A percentile compares a stretch with the other conserved stretches of the same genome.
Conservation (phyloP, 2,113 vertebrate genomes). For the Miniopterus natalensis region DNA sequence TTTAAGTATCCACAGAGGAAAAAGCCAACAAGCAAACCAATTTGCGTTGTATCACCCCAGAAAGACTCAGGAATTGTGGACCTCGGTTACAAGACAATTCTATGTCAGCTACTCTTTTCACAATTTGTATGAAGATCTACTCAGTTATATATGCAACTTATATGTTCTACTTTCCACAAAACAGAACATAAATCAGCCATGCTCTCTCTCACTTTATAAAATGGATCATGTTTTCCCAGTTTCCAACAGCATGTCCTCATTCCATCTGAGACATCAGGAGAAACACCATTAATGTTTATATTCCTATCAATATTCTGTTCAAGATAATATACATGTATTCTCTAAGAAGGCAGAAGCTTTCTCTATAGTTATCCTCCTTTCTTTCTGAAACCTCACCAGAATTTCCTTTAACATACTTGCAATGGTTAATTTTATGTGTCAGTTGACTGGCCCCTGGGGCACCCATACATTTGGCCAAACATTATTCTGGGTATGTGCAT, state of each 20-base stretch:
- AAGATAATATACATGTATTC: not conserved
- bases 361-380: not conserved
- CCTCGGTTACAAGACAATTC: not conserved
- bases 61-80: not conserved
- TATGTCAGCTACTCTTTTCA: not conserved
- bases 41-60: not conserved
- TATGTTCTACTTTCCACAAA: not conserved
- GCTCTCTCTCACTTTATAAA: not conserved
- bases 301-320: not conserved
- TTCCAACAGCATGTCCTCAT: not conserved
- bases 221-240: not conserved
- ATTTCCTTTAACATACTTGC: not conserved
- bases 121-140: not conserved
- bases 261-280: not conserved
- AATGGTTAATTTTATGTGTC: not conserved
- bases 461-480: not conserved
- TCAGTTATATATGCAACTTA: not conserved
- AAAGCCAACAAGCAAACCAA: not conserved
- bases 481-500: not conserved
- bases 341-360: not conserved
- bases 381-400: not conserved
- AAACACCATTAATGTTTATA: not conserved
- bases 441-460: not conserved
- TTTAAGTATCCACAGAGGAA: not conserved
- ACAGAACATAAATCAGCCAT: not conserved